Percentiles rank a stretch among this genome's conserved stretches.
Conservation (phyloP, 2,888 invertebrate genomes). For the Nemurella pictetii region DNA sequence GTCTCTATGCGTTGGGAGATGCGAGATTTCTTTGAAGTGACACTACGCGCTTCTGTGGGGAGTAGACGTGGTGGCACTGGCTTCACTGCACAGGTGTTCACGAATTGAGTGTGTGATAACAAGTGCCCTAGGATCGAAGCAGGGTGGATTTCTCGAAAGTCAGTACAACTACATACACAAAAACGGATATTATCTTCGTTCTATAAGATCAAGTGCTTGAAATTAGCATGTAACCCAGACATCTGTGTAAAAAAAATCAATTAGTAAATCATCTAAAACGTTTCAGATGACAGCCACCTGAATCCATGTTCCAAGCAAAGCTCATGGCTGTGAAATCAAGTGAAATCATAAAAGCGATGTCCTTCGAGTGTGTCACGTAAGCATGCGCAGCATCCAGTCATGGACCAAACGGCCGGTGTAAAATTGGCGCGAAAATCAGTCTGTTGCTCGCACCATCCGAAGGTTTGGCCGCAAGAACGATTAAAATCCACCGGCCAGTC, state of each 20-base stretch:
- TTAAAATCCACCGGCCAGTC: not conserved
- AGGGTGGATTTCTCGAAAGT: no score
- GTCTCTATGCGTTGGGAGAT: not conserved
- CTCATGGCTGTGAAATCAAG: no score
- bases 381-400: not conserved
- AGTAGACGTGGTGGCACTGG: not conserved
- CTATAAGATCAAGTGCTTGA: no score
- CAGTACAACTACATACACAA: no score
- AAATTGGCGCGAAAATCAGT: constrained; percentile 19
- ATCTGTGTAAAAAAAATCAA: no score
- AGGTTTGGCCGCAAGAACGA: not conserved
- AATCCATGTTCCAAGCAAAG: no score
- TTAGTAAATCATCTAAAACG: no score
- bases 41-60: not conserved
- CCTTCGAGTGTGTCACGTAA: not conserved
- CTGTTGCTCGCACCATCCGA: not conserved
- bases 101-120: no score
- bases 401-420: not conserved
- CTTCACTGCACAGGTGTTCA: not conserved
- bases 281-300: no score
- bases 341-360: not conserved
- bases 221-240: no score
- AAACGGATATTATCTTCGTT: no score
- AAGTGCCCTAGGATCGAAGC: no score
- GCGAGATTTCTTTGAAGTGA: not conserved